These are phyloP conservation scores for Microctonus hyperodae DNA, from an alignment of 2,888 invertebrate species.

Conservation along the genomic window DNA sequence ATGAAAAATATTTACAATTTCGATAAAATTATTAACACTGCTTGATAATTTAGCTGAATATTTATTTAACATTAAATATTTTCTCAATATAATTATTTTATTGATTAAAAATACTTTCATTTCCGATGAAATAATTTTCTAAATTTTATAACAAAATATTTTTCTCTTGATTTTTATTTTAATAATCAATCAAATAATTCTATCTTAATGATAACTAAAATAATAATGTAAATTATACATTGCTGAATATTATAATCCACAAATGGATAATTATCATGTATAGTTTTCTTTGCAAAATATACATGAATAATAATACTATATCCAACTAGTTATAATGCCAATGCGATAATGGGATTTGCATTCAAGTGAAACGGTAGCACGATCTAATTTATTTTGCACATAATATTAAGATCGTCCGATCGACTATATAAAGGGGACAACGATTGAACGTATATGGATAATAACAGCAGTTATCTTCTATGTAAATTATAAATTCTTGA, in stretches of 20 bases:
- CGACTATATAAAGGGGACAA: conserved; percentile 29
- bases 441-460: conserved; percentile 26
- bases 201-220: too few species aligned
- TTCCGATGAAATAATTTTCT: too few species aligned
- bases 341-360: conserved; percentile 26
- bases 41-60: too few species aligned
- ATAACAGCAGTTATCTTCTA: conserved; percentile 34
- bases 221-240: background rate
- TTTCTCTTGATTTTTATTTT: too few species aligned
- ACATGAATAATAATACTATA: too few species aligned
- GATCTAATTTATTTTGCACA: conserved; percentile 38
- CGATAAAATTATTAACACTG: too few species aligned
- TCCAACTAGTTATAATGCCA: conserved; percentile 16
- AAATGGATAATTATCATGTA: background rate
- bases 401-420: conserved; percentile 36
- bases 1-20: too few species aligned
- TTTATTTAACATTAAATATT: too few species aligned
- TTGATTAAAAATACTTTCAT: too few species aligned
- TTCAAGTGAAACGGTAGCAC: conserved; percentile 30
- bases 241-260: background rate
- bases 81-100: too few species aligned
- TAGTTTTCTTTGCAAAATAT: background rate
- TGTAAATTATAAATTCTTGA: conserved; percentile 33
- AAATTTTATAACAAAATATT: too few species aligned
- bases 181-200: too few species aligned